These are phyloP conservation scores for Procambarus clarkii DNA, from an alignment of 1,140 invertebrate genomes.

Conservation along the genomic window DNA sequence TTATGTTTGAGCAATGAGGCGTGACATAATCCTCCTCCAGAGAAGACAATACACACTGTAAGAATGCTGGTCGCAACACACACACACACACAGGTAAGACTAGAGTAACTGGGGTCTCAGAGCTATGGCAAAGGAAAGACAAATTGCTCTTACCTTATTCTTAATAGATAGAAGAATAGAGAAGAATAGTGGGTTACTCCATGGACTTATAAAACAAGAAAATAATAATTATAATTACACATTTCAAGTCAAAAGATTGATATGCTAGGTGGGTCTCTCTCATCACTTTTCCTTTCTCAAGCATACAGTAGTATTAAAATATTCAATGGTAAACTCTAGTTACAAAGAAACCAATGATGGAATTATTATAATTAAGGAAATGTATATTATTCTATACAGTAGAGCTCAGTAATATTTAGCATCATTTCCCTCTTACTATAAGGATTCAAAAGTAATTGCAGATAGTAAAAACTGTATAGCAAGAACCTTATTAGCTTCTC, in stretches of 20 bases:
- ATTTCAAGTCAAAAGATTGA: slow-evolving; percentile 23
- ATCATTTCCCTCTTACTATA: background rate
- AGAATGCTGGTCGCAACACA: background rate
- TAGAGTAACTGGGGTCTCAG: slow-evolving; percentile 20
- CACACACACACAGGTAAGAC: slow-evolving; percentile 1
- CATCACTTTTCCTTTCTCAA: slow-evolving; percentile 8
- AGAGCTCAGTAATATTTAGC: background rate
- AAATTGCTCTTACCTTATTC: slow-evolving; percentile 68
- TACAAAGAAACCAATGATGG: too few species aligned
- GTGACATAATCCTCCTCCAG: slow-evolving; percentile 8
- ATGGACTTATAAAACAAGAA: slow-evolving; percentile 55
- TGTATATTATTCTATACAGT: too few species aligned
- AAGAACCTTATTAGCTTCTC: too few species aligned
- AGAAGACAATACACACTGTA: slow-evolving; percentile 2
- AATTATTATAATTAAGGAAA: too few species aligned
- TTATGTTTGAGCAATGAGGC: too few species aligned
- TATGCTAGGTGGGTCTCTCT: slow-evolving; percentile 22
- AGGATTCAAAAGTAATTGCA: background rate
- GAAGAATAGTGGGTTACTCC: slow-evolving; percentile 67
- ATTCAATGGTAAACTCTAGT: too few species aligned
- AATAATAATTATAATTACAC: slow-evolving; percentile 53
- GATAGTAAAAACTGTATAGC: too few species aligned
- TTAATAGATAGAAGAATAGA: slow-evolving; percentile 52
- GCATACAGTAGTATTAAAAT: too few species aligned
- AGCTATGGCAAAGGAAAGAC: slow-evolving; percentile 35